phyloP scores from a whole-genome alignment of 2,113 vertebrate genomes.

The Pelecanoides urinatrix region DNA sequence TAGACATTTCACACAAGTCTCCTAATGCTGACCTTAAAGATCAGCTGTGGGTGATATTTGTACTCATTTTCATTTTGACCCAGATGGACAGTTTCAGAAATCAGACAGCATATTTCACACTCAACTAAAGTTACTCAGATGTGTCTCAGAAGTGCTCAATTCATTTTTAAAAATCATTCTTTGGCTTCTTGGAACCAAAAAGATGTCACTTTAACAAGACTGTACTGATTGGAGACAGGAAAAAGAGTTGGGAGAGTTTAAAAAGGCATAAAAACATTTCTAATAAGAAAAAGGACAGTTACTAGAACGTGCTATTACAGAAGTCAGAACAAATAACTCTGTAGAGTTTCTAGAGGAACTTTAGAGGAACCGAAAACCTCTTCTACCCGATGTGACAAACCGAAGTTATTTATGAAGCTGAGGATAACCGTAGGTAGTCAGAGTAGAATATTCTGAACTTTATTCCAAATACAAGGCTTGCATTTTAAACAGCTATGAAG shows the following conservation, averaged over 20 bases:
- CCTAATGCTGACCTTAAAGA: background rate
- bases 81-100: background rate
- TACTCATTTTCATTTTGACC: background rate
- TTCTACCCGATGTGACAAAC: background rate
- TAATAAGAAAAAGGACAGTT: background rate
- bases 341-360: background rate
- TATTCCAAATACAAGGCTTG: background rate
- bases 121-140: slow-evolving; percentile 68
- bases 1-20: background rate
- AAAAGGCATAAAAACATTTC: background rate
- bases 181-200: background rate
- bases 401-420: slow-evolving; percentile 35
- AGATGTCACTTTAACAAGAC: background rate
- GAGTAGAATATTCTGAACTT: slow-evolving; percentile 76
- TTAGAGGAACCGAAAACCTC: background rate
- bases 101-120: background rate
- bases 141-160: background rate
- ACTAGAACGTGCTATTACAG: background rate
- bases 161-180: background rate
- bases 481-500: background rate
- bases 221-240: background rate
- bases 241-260: background rate
- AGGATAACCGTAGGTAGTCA: slow-evolving; percentile 77
- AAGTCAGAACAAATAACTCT: background rate
- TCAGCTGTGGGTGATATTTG: background rate